Conservation (phyloP, 2,797 vertebrate species). For the Pogoniulus pusillus region DNA sequence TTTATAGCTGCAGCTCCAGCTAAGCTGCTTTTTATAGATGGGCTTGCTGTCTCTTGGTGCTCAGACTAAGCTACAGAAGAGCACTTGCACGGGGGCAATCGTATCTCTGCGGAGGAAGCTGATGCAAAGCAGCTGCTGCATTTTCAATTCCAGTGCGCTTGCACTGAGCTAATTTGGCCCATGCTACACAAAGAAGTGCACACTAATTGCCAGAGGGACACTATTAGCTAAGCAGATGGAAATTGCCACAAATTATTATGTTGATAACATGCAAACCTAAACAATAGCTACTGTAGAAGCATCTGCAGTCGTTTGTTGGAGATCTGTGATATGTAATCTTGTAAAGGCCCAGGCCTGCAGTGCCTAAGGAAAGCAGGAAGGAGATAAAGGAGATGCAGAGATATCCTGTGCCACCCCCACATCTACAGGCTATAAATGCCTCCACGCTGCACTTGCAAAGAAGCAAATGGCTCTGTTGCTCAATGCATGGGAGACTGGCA, state of each 20-base stretch:
- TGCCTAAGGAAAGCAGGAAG: too few species aligned
- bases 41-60: not conserved
- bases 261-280: too few species aligned
- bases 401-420: too few species aligned
- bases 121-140: constrained; percentile 9
- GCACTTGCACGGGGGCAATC: not conserved
- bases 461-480: not conserved
- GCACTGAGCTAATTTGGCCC: not conserved
- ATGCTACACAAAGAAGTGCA: not conserved
- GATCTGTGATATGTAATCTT: too few species aligned
- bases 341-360: too few species aligned
- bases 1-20: constrained; percentile 48
- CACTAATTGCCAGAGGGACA: not conserved
- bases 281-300: too few species aligned
- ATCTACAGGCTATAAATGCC: not conserved
- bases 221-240: constrained; percentile 31
- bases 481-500: not conserved
- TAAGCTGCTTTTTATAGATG: constrained; percentile 36
- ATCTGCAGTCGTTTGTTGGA: too few species aligned
- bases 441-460: not conserved
- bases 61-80: constrained; percentile 7
- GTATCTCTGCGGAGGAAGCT: not conserved
- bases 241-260: constrained; percentile 8
- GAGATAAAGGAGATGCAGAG: too few species aligned
- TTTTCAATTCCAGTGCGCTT: not conserved